Base-by-base conservation (phyloP, 1,140 invertebrate genomes). In the Danaus melanippus region DNA sequence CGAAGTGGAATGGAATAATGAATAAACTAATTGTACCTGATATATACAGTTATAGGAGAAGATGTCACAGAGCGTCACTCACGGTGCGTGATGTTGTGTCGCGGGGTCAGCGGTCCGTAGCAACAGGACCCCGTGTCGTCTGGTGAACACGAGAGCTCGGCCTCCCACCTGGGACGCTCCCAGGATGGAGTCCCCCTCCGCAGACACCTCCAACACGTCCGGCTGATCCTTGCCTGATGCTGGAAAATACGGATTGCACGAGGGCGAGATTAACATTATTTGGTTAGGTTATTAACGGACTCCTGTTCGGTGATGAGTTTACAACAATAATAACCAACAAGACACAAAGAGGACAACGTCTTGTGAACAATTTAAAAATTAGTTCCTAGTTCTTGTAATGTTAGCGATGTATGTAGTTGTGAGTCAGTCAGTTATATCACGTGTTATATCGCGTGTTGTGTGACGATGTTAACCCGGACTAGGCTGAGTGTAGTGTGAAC, bases 101-200 rank as follows among this genome's bases (percentile, higher is more conserved):
- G 53, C 44, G 40, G 50, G 59, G 10, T 53, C 64, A 42, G 60
- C 46, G 40, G 53, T 41, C 15, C 58, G 81, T 12, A 92, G 80
- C 17, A 88, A 88, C 42, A 92, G 81, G n/a, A 92, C 84, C 21
- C 91, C 91, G 63, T 91, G 86, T 62, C 89, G 89, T 56, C 82
- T 86, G n/a, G 89, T 90, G 69, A 92, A 91, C 50, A 92, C 84
- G 21, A 92, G 85, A 8, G 91, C 89, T 11, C 82, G 81, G 45
- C 88, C 86, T 10, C 84, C 85, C 60, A 88, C 89, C 46, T 90
- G 69, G 66, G 90, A 90, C 43, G 91, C 92, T 41, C 92, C 92
- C n/a, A 94, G 79, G 55, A 94, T 88, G 58, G 86, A 83, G 79
- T 93, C 85, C 6, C 71, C 89, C 42, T 83, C 81, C 4, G 60